These are phyloP conservation scores for Nilaparvata lugens DNA, from an alignment of 1,140 invertebrate species.

Conservation along the genomic window DNA sequence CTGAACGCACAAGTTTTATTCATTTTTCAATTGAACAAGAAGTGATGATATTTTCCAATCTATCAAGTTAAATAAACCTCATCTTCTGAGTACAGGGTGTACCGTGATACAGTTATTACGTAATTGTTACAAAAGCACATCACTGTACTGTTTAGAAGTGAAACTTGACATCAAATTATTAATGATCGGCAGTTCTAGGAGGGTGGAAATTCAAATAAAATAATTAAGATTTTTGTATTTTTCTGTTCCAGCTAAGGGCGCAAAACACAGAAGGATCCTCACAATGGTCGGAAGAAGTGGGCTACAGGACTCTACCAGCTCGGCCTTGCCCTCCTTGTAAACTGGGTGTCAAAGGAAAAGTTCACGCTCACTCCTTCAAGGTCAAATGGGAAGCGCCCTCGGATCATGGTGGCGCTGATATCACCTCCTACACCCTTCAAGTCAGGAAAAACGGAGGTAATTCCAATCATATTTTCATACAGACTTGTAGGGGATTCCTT, in stretches of 20 bases:
- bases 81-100: no score
- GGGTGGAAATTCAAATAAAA: background rate
- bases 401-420: conserved; percentile 67
- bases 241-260: conserved; percentile 49
- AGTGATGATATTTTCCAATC: no score
- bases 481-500: no score
- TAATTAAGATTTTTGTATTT: background rate
- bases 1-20: no score
- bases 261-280: conserved; percentile 72
- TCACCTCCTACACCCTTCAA: conserved; percentile 62
- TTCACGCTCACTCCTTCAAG: conserved; percentile 64
- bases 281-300: conserved; percentile 70
- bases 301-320: conserved; percentile 64
- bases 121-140: no score
- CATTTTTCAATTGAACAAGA: no score
- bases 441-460: conserved; percentile 35
- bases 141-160: no score
- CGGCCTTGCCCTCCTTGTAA: conserved; percentile 61
- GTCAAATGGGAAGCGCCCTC: conserved; percentile 71
- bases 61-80: no score
- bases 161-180: no score
- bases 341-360: conserved; percentile 64
- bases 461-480: no score
- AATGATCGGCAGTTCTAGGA: background rate
- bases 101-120: no score